Evolutionary conservation across 1,140 invertebrate genomes (phyloP), one percentile per base, ranked within the genome.

Genomic region (Neodiprion fabricii): DNA sequence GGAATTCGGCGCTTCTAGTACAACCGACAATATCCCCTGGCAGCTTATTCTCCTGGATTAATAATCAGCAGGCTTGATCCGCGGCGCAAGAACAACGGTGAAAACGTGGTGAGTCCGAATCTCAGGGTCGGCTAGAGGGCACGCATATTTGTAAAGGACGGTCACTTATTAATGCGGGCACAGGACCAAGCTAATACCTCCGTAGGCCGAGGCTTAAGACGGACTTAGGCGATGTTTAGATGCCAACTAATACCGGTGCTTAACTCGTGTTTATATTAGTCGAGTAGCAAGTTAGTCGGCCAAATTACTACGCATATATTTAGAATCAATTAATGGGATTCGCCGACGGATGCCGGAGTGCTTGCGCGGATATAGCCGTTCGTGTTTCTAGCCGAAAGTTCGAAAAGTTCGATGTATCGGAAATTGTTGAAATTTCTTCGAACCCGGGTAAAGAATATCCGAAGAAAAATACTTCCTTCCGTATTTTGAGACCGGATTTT

Each of bases 121-220:
- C 9, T 23, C 14, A 69, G 40, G 67, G 17, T 47, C 14, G 12
- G 67, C 14, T 47, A 21, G 40, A 23, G 67, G 67, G 67, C 53
- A 69, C 67, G 12, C 48, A 67, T 76, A 68, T 81, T 81, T 81
- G 80, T 69, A 70, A 73, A 74, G 80, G 74, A 81, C 75, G 80
- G 80, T 81, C 80, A 81, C 80, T 81, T 81, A 81, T 81, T 81
- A 81, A 81, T 81, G 80, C 80, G 80, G 77, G 74, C 78, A 74
- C 80, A 81, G 80, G 80, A 74, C 80, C 78, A 79, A 79, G 75
- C 74, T 81, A 81, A 81, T 81, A 79, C 80, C 80, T 69, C 73
- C 75, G 74, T 76, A 73, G 14, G 53, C 48, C 50, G 73, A 76
- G 75, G 80, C 78, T 81, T 81, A 81, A 74, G 50, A 72, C 71